Evolutionary conservation across 2,888 invertebrate genomes (phyloP).

Genomic region (Erebia aethiops): DNA sequence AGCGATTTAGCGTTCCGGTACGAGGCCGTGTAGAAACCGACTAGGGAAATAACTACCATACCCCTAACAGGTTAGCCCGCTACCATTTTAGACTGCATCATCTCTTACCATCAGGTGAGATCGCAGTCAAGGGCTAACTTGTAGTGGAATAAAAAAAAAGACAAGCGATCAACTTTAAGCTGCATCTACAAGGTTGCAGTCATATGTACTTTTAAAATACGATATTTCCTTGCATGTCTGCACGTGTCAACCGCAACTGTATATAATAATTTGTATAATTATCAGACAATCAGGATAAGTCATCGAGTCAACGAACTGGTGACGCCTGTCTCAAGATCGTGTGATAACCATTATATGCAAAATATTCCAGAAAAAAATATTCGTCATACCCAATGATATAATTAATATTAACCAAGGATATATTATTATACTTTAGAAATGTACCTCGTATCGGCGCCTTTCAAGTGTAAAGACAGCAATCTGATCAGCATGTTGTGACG

Average conservation of each 20-base stretch:
- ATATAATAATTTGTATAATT: background rate
- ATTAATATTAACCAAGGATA: background rate
- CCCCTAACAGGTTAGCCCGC: too few species aligned
- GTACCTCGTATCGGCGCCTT: background rate
- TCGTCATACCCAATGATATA: conserved; percentile 17
- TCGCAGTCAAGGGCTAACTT: too few species aligned
- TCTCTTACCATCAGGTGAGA: too few species aligned
- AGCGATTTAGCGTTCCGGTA: too few species aligned
- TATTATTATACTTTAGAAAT: background rate
- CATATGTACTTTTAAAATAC: too few species aligned
- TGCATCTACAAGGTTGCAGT: too few species aligned
- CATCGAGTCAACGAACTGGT: conserved; percentile 35
- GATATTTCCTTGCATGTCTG: background rate
- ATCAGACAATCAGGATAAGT: conserved; percentile 17
- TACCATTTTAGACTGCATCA: too few species aligned
- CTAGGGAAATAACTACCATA: too few species aligned
- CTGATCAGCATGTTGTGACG: too few species aligned
- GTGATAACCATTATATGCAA: conserved; percentile 38
- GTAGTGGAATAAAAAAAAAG: too few species aligned
- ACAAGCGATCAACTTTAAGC: too few species aligned
- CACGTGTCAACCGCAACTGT: background rate
- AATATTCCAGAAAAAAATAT: conserved; percentile 36
- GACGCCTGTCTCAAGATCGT: conserved; percentile 25
- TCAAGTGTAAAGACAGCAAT: background rate
- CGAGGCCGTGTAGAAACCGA: too few species aligned